These are phyloP conservation scores for Rhyacophila brunnea DNA, from an alignment of 1,140 invertebrate species.

Conservation along the genomic window DNA sequence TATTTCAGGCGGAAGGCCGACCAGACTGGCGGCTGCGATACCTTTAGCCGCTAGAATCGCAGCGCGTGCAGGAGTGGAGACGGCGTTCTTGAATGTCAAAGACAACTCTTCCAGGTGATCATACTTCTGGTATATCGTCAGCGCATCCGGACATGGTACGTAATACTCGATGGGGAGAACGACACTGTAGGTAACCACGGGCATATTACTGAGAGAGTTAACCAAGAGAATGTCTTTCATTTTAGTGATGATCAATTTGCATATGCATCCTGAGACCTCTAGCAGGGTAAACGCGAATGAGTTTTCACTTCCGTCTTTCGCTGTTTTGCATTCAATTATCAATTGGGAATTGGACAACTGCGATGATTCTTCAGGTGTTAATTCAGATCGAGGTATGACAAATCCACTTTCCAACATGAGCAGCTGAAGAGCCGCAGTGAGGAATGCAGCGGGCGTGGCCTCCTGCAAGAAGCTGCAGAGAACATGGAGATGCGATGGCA, in stretches of 20 bases:
- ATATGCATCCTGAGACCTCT: background rate
- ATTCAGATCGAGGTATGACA: background rate
- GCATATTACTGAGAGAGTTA: conserved; percentile 1
- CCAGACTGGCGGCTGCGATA: conserved; percentile 16
- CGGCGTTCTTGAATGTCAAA: background rate
- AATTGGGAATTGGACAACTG: too few species aligned
- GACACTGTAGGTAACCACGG: conserved; percentile 5
- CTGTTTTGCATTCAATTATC: background rate
- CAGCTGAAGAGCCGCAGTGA: conserved; percentile 7
- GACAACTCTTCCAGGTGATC: background rate
- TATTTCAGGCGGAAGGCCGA: conserved; percentile 22
- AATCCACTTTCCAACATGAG: conserved; percentile 10
- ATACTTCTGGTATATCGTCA: background rate
- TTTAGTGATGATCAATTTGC: background rate
- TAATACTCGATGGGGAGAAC: conserved; percentile 1
- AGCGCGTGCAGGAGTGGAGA: conserved; percentile 9
- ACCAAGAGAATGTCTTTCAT: background rate
- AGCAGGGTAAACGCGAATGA: background rate
- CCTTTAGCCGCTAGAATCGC: conserved; percentile 8
- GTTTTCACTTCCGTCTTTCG: background rate
- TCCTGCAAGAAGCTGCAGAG: too few species aligned
- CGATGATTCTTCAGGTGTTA: too few species aligned
- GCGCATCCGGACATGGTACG: background rate
- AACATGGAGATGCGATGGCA: background rate
- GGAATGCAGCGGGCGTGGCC: conserved; percentile 1